Evolutionary conservation across 2,797 vertebrate species (phyloP).

Genomic region (Okamejei kenojei): DNA sequence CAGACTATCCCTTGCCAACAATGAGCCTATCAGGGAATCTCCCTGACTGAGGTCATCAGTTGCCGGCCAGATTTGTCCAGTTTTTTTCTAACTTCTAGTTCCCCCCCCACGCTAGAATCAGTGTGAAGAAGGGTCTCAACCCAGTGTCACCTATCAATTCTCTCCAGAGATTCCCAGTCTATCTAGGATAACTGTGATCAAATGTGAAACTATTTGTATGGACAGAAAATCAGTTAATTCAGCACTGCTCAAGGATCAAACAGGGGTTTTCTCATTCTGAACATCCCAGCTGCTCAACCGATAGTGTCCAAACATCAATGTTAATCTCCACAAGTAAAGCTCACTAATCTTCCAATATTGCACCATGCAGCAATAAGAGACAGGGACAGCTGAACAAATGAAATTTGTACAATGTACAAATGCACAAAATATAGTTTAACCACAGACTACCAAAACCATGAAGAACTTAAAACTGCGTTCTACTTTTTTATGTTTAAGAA

Average conservation of each 20-base stretch:
- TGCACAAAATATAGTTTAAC: neutral
- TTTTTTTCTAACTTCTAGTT: too few species aligned
- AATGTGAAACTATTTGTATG: neutral
- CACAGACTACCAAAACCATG: neutral
- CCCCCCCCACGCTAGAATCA: too few species aligned
- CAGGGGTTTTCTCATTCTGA: neutral
- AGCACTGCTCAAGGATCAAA: neutral
- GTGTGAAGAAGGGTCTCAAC: too few species aligned
- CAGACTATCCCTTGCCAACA: too few species aligned
- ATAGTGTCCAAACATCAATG: neutral
- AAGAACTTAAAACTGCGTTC: neutral
- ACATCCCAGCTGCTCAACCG: neutral
- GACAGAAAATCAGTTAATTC: neutral
- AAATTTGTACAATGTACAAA: neutral
- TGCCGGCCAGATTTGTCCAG: too few species aligned
- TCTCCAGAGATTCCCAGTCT: neutral
- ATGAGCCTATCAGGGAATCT: too few species aligned
- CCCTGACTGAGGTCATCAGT: too few species aligned
- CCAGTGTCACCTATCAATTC: too few species aligned
- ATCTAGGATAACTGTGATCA: neutral
- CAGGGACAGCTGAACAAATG: neutral
- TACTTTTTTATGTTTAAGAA: neutral
- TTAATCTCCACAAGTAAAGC: slow-evolving; percentile 8
- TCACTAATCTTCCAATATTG: neutral
- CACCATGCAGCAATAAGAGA: neutral